Evolutionary conservation across 2,888 invertebrate genomes (phyloP).

Genomic region (Drosophila mayaguana): DNA sequence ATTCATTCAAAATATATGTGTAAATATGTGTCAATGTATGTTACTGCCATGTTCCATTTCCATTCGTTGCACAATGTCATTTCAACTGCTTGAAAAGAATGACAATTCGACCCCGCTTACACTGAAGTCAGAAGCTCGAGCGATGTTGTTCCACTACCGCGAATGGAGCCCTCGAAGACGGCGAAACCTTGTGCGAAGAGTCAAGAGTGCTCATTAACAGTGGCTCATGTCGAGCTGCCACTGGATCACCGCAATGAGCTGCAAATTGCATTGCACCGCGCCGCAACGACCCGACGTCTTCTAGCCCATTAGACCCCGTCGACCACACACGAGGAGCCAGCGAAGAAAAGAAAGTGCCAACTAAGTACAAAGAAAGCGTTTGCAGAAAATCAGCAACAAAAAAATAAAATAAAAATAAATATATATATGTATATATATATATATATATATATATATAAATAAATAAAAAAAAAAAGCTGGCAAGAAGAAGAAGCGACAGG

Average conservation of each 20-base stretch:
- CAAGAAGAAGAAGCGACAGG: background rate
- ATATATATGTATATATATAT: background rate
- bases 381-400: slow-evolving; percentile 39
- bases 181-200: slow-evolving; percentile 6
- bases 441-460: background rate
- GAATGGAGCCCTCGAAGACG: background rate
- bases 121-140: background rate
- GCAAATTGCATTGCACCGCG: slow-evolving; percentile 32
- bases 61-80: background rate
- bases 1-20: too few relatives aligned
- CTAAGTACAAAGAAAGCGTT: slow-evolving; percentile 52
- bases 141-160: background rate
- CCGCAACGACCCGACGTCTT: slow-evolving; percentile 22
- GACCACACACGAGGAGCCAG: slow-evolving; percentile 48
- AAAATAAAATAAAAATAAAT: background rate
- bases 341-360: slow-evolving; percentile 52
- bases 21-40: background rate
- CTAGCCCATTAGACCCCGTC: slow-evolving; percentile 48
- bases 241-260: slow-evolving; percentile 36
- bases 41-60: too few relatives aligned
- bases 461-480: background rate
- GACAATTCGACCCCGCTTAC: background rate
- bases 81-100: background rate
- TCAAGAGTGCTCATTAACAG: slow-evolving; percentile 18
- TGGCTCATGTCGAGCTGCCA: slow-evolving; percentile 19